Conservation (phyloP, 2,888 invertebrate species). For the Prosopocoilus inquinatus region DNA sequence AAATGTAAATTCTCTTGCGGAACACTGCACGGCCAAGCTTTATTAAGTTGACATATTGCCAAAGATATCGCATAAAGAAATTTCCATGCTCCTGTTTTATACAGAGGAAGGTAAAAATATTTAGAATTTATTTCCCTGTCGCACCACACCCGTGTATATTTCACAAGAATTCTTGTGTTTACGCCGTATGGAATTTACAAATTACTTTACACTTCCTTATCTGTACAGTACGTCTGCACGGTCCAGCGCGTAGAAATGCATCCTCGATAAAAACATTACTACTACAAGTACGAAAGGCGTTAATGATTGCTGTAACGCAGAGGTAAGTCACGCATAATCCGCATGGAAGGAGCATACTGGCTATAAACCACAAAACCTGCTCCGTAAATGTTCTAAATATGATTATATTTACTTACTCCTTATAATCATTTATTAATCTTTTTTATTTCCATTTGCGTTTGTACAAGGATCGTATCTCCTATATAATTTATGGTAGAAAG, state of each 20-base stretch:
- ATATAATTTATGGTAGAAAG: too few species aligned
- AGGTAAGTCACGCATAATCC: constrained; percentile 23
- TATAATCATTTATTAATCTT: too few species aligned
- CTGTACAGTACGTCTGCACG: constrained; percentile 27
- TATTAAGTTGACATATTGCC: constrained; percentile 14
- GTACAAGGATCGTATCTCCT: too few species aligned
- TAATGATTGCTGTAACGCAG: constrained; percentile 22
- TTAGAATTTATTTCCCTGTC: background rate
- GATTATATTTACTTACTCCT: too few species aligned
- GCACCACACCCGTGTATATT: constrained; percentile 1
- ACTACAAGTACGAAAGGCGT: constrained; percentile 14
- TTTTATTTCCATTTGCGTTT: too few species aligned
- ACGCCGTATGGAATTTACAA: constrained; percentile 28
- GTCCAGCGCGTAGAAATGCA: constrained; percentile 20
- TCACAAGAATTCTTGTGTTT: constrained; percentile 1
- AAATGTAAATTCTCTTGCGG: background rate
- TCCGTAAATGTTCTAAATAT: too few species aligned
- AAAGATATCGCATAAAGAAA: constrained; percentile 13
- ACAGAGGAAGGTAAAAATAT: background rate
- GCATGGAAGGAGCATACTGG: constrained; percentile 9
- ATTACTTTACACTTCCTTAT: constrained; percentile 33
- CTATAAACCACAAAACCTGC: too few species aligned
- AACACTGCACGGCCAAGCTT: background rate
- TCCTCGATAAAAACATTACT: constrained; percentile 16
- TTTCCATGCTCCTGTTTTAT: constrained; percentile 16